Conservation (phyloP, 2,113 vertebrate genomes). For the Epinephelus moara region DNA sequence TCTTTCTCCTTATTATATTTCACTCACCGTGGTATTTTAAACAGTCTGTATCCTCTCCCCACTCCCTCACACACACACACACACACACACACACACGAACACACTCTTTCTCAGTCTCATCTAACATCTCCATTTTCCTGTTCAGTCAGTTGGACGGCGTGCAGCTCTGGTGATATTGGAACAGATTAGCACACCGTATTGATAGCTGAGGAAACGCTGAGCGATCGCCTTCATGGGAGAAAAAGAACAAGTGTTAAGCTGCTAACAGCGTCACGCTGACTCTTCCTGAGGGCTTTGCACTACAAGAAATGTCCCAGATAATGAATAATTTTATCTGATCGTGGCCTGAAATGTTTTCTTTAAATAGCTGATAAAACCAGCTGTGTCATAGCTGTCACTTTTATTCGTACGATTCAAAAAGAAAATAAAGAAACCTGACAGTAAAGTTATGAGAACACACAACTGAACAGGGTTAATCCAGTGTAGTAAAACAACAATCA, state of each 20-base stretch:
- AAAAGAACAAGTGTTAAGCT: constrained; percentile 17
- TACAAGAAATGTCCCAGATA: constrained; percentile 36
- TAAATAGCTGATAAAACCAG: constrained; percentile 5
- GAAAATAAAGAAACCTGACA: background rate
- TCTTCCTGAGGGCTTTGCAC: background rate
- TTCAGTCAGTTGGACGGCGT: background rate
- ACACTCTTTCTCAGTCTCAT: no score
- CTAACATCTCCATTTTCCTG: background rate
- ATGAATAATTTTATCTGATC: constrained; percentile 1
- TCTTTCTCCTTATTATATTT: background rate
- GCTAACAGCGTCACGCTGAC: constrained; percentile 19
- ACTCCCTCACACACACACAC: background rate
- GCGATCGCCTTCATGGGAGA: background rate
- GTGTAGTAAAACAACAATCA: no score
- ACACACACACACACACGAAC: background rate
- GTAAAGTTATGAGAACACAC: no score
- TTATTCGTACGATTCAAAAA: background rate
- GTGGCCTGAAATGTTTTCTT: background rate
- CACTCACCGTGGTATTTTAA: background rate
- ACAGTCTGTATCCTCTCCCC: background rate
- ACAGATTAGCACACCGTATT: background rate
- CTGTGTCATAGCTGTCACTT: background rate
- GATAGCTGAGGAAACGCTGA: constrained; percentile 17
- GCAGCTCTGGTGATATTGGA: background rate
- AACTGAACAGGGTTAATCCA: no score